phyloP scores from a whole-genome alignment of 1,140 invertebrate species.

The Rhizoglyphus robini region DNA sequence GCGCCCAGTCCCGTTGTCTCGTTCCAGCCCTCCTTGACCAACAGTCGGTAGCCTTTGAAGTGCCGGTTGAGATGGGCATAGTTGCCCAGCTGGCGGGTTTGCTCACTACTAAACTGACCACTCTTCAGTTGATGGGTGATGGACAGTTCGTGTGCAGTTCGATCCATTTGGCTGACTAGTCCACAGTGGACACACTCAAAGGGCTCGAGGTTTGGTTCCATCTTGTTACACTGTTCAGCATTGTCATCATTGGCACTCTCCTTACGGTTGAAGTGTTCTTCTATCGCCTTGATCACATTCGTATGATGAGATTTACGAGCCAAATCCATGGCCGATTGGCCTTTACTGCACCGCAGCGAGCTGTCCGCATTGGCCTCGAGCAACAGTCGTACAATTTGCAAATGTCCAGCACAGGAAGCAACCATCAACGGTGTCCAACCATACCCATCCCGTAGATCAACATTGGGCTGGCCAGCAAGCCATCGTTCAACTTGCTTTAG shows the following conservation, averaged over 20 bases:
- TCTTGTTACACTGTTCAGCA: background rate
- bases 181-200: no score
- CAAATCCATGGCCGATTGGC: background rate
- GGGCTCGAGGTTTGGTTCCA: background rate
- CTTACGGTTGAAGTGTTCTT: background rate
- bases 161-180: background rate
- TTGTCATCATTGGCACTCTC: background rate
- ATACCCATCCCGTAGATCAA: background rate
- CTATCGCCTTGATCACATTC: background rate
- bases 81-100: background rate
- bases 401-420: background rate
- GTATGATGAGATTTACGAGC: background rate
- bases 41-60: background rate
- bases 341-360: background rate
- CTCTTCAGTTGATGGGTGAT: conserved; percentile 1
- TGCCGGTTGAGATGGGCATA: background rate
- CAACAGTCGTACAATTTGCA: background rate
- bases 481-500: background rate
- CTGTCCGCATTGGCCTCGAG: background rate
- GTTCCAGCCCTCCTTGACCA: background rate
- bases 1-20: background rate
- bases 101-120: background rate
- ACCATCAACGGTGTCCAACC: background rate
- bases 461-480: background rate
- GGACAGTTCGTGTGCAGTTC: background rate